Evolutionary conservation across 2,113 vertebrate genomes (phyloP).

Genomic region (Hylia prasina): DNA sequence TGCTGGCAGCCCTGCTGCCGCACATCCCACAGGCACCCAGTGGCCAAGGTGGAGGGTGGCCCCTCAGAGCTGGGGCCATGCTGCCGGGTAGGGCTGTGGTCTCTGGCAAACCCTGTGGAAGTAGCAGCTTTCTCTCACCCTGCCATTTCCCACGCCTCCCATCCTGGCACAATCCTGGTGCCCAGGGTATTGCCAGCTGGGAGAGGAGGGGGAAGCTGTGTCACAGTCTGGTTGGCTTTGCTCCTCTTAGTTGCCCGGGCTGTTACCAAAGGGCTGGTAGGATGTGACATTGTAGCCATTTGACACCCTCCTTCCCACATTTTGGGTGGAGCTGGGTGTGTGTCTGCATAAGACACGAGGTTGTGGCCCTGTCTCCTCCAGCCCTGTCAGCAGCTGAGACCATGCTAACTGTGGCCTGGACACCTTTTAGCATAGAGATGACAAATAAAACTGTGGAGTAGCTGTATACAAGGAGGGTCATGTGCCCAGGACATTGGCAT

Average conservation of each 20-base stretch:
- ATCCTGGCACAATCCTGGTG: accelerated
- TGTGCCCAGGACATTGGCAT: accelerated
- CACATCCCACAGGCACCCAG: accelerated
- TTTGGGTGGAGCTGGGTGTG: background rate
- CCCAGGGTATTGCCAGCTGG: background rate
- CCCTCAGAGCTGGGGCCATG: background rate
- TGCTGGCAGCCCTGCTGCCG: accelerated
- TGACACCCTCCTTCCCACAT: background rate
- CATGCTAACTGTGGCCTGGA: background rate
- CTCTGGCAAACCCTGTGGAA: background rate
- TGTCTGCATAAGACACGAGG: background rate
- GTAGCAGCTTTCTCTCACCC: accelerated
- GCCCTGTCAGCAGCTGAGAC: accelerated
- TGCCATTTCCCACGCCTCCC: accelerated
- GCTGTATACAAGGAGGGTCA: accelerated
- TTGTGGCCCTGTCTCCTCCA: background rate
- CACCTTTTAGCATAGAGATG: background rate
- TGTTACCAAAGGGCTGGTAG: background rate
- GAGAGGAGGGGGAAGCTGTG: background rate
- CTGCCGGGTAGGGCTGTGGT: accelerated
- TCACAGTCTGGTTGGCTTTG: accelerated
- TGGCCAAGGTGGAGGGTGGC: background rate
- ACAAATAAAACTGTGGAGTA: background rate
- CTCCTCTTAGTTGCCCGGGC: background rate
- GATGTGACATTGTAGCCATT: accelerated